These are phyloP conservation scores for Pandemis heparana DNA, from an alignment of 2,888 invertebrate genomes.

Conservation along the genomic window DNA sequence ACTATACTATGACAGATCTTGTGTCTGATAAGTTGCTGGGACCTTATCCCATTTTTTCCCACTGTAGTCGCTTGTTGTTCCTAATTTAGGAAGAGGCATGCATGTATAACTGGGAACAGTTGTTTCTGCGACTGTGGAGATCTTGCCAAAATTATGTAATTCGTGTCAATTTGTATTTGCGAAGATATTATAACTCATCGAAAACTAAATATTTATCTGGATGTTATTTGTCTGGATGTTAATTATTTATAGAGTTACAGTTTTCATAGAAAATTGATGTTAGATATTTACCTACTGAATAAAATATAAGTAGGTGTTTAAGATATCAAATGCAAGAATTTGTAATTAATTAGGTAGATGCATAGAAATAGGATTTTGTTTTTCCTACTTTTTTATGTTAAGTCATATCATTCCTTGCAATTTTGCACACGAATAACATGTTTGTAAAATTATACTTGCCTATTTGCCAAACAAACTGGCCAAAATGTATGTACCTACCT, in stretches of 20 bases:
- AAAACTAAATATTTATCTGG: constrained; percentile 19
- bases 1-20: neutral
- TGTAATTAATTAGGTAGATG: constrained; percentile 19
- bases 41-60: neutral
- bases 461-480: neutral
- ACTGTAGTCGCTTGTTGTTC: neutral
- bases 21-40: neutral
- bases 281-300: constrained; percentile 26
- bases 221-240: constrained; percentile 22
- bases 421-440: constrained; percentile 15
- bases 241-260: constrained; percentile 30
- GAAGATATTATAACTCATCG: constrained; percentile 36
- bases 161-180: constrained; percentile 43
- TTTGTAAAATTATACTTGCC: neutral
- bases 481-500: neutral
- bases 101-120: neutral
- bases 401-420: constrained; percentile 13
- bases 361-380: neutral
- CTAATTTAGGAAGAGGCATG: neutral
- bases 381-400: neutral
- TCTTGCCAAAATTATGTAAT: neutral
- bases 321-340: constrained; percentile 20
- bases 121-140: neutral
- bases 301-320: constrained; percentile 36
- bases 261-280: constrained; percentile 39